These are phyloP conservation scores for Etheostoma spectabile DNA, from an alignment of 2,113 vertebrate genomes.

Conservation along the genomic window DNA sequence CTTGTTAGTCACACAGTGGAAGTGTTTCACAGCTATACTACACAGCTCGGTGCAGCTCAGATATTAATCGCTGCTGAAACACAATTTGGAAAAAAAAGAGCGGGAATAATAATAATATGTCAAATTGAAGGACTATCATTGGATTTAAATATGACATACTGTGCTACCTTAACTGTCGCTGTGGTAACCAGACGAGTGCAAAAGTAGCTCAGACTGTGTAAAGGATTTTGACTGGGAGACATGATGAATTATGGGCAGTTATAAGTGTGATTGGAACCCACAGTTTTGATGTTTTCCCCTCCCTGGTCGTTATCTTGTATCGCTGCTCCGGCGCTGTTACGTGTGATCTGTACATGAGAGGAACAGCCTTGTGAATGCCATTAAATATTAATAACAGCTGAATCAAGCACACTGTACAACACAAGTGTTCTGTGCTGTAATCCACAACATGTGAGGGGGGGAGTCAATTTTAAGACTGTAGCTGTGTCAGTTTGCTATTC, in stretches of 20 bases:
- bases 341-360: neutral
- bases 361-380: conserved; percentile 6
- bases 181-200: neutral
- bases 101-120: neutral
- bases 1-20: neutral
- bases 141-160: neutral
- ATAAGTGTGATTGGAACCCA: neutral
- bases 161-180: neutral
- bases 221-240: neutral
- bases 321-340: neutral
- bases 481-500: neutral
- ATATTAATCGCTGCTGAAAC: neutral
- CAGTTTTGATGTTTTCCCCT: neutral
- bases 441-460: neutral
- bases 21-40: conserved; percentile 8
- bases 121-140: neutral
- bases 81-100: neutral
- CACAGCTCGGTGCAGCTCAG: conserved; percentile 1
- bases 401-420: conserved; percentile 10
- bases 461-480: neutral
- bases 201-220: neutral
- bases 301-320: neutral
- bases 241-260: neutral
- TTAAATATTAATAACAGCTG: conserved; percentile 36
- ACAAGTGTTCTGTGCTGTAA: neutral